A percentile compares a stretch with the other conserved stretches of the same genome.
phyloP scores from a whole-genome alignment of 2,888 invertebrate genomes.

The Amblyjoppa proteus region DNA sequence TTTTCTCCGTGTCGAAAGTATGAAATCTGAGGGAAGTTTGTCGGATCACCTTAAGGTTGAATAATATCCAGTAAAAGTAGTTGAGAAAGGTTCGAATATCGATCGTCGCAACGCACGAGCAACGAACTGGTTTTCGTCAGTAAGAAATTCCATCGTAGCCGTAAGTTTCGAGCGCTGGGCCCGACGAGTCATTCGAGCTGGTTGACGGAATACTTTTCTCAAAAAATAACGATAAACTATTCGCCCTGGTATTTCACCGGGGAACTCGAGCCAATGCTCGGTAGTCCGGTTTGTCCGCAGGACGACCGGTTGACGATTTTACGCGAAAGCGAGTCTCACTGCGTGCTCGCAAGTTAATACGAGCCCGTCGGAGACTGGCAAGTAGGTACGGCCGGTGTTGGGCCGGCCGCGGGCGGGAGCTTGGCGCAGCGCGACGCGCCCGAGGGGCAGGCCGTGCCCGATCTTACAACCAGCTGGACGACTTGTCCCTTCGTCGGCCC shows the following conservation, averaged over 20 bases:
- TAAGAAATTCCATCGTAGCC: neutral
- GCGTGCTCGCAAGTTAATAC: slow-evolving; percentile 14
- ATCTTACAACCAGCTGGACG: slow-evolving; percentile 54
- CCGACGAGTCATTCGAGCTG: neutral
- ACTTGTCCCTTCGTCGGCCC: slow-evolving; percentile 58
- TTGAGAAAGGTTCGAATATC: neutral
- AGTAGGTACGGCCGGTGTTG: slow-evolving; percentile 3
- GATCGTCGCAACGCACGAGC: neutral
- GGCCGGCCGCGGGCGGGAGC: slow-evolving; percentile 26
- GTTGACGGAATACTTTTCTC: neutral
- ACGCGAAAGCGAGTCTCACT: slow-evolving; percentile 57
- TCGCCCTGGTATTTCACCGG: slow-evolving; percentile 59
- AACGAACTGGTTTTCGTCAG: neutral
- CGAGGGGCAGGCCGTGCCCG: slow-evolving; percentile 5
- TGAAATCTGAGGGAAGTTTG: neutral
- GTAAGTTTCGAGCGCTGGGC: neutral
- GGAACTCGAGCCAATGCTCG: slow-evolving; percentile 34
- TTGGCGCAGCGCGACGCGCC: slow-evolving; percentile 12
- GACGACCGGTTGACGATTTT: slow-evolving; percentile 39
- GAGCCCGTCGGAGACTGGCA: neutral
- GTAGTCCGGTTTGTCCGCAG: slow-evolving; percentile 44
- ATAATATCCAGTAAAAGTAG: neutral
- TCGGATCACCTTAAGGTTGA: neutral
- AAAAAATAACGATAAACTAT: slow-evolving; percentile 37
- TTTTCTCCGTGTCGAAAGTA: neutral